A percentile compares a stretch with the other conserved stretches of the same genome.
These are phyloP conservation scores for Sturnus vulgaris DNA, from an alignment of 2,113 vertebrate genomes.

Conservation along the genomic window DNA sequence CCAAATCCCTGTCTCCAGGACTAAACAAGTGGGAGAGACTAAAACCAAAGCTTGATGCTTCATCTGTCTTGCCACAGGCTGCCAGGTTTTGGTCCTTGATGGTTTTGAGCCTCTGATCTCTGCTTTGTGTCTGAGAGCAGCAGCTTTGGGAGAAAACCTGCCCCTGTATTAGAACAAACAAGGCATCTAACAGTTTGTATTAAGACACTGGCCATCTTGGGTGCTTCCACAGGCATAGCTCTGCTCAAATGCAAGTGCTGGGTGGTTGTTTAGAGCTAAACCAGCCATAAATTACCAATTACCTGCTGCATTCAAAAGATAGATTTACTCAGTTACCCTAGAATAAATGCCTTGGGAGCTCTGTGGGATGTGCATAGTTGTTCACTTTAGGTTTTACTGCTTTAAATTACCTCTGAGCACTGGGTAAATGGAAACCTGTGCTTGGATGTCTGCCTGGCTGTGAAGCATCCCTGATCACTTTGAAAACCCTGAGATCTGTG, in stretches of 20 bases:
- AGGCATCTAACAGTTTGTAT: not conserved
- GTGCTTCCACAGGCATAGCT: not conserved
- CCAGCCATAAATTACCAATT: not conserved
- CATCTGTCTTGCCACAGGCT: not conserved
- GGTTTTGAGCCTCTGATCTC: not conserved
- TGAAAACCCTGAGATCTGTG: not conserved
- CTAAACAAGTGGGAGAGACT: not conserved
- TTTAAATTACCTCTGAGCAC: not conserved
- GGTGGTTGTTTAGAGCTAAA: not conserved
- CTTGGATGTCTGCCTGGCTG: not conserved
- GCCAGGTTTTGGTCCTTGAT: not conserved
- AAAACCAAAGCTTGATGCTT: not conserved
- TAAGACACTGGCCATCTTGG: not conserved
- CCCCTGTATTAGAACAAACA: not conserved
- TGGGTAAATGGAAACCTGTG: not conserved
- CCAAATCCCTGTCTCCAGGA: not conserved
- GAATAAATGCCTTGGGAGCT: not conserved
- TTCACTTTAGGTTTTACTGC: not conserved
- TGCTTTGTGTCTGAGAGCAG: not conserved
- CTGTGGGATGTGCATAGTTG: not conserved
- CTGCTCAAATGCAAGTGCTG: accelerated
- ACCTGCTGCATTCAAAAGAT: accelerated
- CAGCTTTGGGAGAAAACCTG: not conserved
- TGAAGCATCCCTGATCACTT: not conserved
- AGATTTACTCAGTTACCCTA: not conserved